Evolutionary conservation across 2,888 invertebrate species (phyloP).

Genomic region (Criorhina ranunculi): DNA sequence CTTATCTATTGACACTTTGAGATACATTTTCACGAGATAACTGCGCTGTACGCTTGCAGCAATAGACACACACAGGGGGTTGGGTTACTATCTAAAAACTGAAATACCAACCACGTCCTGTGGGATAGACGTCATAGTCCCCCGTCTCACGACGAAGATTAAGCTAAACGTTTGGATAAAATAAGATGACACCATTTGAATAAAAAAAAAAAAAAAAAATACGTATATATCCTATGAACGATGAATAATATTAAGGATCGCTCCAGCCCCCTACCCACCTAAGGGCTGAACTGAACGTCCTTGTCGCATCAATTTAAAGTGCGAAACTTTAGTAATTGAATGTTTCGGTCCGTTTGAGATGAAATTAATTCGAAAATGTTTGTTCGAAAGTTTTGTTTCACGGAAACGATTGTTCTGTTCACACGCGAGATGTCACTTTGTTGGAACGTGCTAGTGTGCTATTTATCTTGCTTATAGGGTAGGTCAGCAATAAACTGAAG

Average conservation of each 20-base stretch:
- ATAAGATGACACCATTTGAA: conserved; percentile 59
- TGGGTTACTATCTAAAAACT: conserved; percentile 16
- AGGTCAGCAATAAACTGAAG: background rate
- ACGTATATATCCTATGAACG: conserved; percentile 40
- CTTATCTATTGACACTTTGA: conserved; percentile 76
- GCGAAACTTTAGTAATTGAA: conserved; percentile 51
- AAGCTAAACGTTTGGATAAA: conserved; percentile 50
- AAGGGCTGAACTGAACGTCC: background rate
- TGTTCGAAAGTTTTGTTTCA: background rate
- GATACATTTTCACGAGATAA: conserved; percentile 69
- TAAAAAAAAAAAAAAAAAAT: too few relatives aligned
- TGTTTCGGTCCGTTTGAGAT: conserved; percentile 33
- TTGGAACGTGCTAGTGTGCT: too few relatives aligned
- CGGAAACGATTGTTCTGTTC: background rate
- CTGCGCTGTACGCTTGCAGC: conserved; percentile 44
- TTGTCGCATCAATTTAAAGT: background rate
- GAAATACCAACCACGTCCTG: conserved; percentile 6
- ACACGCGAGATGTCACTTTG: conserved; percentile 8
- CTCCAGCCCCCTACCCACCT: background rate
- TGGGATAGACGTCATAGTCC: conserved; percentile 12
- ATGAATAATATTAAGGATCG: conserved; percentile 39
- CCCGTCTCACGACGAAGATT: conserved; percentile 47
- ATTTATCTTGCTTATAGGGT: too few relatives aligned
- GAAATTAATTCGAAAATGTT: conserved; percentile 24
- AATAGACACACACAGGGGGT: conserved; percentile 26